phyloP scores from a whole-genome alignment of 1,140 invertebrate genomes.

The Tribolium castaneum region DNA sequence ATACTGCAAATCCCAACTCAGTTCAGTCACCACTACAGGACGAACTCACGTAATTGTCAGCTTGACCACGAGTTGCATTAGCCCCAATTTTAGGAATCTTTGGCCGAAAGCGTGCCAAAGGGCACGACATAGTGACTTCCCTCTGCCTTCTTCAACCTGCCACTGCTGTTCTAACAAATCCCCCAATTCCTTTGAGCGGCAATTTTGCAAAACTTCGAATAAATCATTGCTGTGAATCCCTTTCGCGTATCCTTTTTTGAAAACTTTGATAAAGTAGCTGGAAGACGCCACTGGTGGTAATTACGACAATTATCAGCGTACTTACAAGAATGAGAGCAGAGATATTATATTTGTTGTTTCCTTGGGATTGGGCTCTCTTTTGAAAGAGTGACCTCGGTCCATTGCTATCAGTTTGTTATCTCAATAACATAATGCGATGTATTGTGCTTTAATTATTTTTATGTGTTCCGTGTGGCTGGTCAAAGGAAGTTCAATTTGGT shows the following conservation, averaged over 20 bases:
- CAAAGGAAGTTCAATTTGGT: background rate
- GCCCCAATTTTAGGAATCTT: conserved; percentile 66
- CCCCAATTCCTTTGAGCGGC: conserved; percentile 51
- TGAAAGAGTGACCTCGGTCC: background rate
- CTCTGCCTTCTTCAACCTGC: conserved; percentile 48
- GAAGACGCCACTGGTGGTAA: conserved; percentile 3
- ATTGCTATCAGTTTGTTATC: background rate
- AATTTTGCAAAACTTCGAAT: conserved; percentile 53
- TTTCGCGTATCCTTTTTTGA: conserved; percentile 48
- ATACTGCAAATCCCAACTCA: conserved; percentile 68
- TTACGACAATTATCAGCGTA: background rate
- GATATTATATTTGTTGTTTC: conserved; percentile 42
- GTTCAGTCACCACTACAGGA: background rate
- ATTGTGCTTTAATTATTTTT: conserved; percentile 46
- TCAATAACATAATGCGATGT: conserved; percentile 7
- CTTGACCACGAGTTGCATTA: background rate
- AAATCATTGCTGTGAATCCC: conserved; percentile 63
- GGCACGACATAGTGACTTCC: conserved; percentile 66
- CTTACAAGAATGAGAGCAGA: conserved; percentile 41
- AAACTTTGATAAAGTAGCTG: conserved; percentile 53
- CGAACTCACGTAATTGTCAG: conserved; percentile 2
- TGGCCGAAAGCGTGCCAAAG: conserved; percentile 68
- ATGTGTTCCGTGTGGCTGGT: conserved; percentile 41
- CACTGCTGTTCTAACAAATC: conserved; percentile 54
- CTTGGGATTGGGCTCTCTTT: conserved; percentile 29